Percentiles rank a stretch among this genome's conserved stretches.
Evolutionary conservation across 2,113 vertebrate species (phyloP).

Genomic region (Phalacrocorax carbo): DNA sequence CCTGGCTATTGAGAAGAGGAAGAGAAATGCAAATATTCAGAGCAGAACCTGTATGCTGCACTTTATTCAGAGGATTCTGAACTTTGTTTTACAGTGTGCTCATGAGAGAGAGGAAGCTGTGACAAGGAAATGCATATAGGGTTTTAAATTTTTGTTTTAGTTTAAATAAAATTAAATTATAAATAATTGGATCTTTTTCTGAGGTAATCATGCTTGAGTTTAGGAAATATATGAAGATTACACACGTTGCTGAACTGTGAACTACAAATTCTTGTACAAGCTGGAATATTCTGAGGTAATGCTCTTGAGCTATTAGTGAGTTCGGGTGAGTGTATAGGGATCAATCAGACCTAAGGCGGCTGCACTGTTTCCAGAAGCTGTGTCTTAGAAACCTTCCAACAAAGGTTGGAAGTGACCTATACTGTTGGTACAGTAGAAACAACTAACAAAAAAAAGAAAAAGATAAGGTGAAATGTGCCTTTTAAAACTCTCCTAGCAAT

Average conservation of each 20-base stretch:
- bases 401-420: background rate
- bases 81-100: background rate
- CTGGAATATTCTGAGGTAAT: background rate
- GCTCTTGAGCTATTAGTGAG: background rate
- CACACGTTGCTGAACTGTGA: background rate
- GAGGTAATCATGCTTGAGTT: background rate
- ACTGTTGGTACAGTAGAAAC: background rate
- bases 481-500: background rate
- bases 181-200: background rate
- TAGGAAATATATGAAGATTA: background rate
- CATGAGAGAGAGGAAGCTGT: background rate
- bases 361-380: background rate
- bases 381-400: background rate
- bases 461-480: background rate
- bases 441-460: background rate
- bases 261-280: background rate
- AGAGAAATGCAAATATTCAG: background rate
- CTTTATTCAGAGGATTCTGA: background rate
- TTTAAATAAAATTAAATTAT: background rate
- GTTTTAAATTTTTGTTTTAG: background rate
- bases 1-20: background rate
- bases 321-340: background rate
- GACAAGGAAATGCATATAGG: background rate
- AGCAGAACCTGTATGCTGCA: background rate
- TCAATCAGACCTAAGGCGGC: background rate